A percentile compares a stretch with the other conserved stretches of the same genome.
Conservation (phyloP, 2,113 vertebrate species). For the Ammospiza caudacuta region DNA sequence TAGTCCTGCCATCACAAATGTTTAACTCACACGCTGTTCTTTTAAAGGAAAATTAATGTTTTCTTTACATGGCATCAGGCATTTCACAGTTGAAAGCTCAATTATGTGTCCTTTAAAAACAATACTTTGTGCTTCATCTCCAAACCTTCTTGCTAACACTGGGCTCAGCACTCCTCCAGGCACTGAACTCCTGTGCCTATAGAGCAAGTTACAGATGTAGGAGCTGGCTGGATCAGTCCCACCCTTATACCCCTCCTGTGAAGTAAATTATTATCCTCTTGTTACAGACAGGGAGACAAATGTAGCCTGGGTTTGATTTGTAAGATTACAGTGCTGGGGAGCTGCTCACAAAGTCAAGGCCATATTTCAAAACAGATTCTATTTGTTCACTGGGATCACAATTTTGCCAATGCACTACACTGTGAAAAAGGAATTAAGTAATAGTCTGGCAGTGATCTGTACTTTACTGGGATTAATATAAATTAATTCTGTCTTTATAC, state of each 20-base stretch:
- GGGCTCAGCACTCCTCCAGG: background rate
- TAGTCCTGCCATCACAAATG: slow-evolving; percentile 12
- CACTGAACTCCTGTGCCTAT: background rate
- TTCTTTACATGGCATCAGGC: slow-evolving; percentile 27
- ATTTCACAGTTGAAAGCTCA: slow-evolving; percentile 26
- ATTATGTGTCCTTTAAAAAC: slow-evolving; percentile 13
- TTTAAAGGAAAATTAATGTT: slow-evolving; percentile 57
- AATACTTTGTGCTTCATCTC: background rate
- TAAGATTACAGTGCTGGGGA: background rate
- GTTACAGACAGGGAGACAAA: background rate
- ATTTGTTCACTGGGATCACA: background rate
- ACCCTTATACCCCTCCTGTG: background rate
- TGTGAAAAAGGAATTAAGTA: background rate
- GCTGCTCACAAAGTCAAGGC: background rate
- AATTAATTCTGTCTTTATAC: background rate
- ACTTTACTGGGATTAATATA: background rate
- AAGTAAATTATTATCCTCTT: background rate
- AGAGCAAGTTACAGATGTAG: background rate
- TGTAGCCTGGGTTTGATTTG: background rate
- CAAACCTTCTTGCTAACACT: background rate
- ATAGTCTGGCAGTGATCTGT: background rate
- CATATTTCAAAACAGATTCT: background rate
- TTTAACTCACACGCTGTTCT: slow-evolving; percentile 30
- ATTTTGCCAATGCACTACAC: background rate
- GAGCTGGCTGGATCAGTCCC: background rate